Percentiles rank a stretch among this genome's conserved stretches.
phyloP scores from a whole-genome alignment of 2,113 vertebrate species.

The Bucco capensis region DNA sequence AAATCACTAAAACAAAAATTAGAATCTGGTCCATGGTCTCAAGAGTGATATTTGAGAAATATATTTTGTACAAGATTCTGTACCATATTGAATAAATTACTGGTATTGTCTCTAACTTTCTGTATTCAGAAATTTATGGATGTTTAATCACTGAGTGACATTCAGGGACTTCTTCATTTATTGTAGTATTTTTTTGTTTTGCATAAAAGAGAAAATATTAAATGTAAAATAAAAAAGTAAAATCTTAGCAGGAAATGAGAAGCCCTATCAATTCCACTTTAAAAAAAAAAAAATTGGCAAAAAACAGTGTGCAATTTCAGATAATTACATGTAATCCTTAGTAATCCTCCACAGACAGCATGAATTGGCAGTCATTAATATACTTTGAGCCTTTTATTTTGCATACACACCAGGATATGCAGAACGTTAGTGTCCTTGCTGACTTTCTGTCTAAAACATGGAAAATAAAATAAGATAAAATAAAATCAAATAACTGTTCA shows the following conservation, averaged over 20 bases:
- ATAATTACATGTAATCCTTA: conserved; percentile 70
- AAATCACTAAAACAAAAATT: background rate
- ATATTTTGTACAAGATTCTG: background rate
- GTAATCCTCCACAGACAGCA: conserved; percentile 33
- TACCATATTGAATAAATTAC: background rate
- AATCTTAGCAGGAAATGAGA: conserved; percentile 19
- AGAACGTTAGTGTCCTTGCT: background rate
- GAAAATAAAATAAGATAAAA: conserved; percentile 13
- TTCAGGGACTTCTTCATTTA: background rate
- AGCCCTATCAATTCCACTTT: conserved; percentile 46
- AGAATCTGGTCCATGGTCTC: background rate
- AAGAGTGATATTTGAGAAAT: background rate
- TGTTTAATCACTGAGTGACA: background rate
- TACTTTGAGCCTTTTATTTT: conserved; percentile 39
- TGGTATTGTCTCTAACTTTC: background rate
- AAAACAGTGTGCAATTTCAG: conserved; percentile 60
- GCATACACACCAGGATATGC: background rate
- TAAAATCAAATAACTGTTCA: background rate
- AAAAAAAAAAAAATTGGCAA: background rate
- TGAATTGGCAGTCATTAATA: conserved; percentile 45
- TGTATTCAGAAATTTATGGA: background rate
- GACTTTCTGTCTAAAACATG: background rate
- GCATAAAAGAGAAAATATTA: background rate
- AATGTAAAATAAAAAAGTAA: background rate
- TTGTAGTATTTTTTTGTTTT: background rate